Base-by-base conservation (phyloP, 2,113 vertebrate species). In the Charina bottae region DNA sequence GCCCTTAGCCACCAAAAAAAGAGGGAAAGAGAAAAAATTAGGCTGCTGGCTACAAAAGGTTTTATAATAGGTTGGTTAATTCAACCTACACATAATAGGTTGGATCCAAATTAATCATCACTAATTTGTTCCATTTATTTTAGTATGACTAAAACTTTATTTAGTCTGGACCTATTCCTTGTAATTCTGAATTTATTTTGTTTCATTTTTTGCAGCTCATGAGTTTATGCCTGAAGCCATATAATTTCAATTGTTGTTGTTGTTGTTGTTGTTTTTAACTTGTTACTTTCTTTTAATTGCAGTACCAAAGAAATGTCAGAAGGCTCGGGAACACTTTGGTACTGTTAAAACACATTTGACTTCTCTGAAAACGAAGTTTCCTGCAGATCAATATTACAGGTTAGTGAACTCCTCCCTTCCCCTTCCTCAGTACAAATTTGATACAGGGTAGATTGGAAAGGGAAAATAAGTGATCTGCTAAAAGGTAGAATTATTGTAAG, bases 291-390 rank as follows among this genome's bases (percentile, higher is more conserved):
- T 96, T 56, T 94, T 90, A 92, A 94, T 95, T 97, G 88, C 89
- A 99, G 99, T 99, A 98, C 98, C 99, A 93, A 98, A 97, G 95
- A 99, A 99, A 94, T 99, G 99, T 95, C 96, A 97, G 89, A 99
- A 97, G 95, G 99, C 98, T 3, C 98, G 98, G 78, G 99, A 99
- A 91, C 97, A 99, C 97, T 99, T 99, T 93, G 95, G 96, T 91
- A 98, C 98, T 0, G 98, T 99, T 86, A 98, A 97, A 95, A 98
- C 97, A 33, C 99, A 99, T n/a, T 96, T 99, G 60, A 97, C 97
- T 15, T 98, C 98, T n/a, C 97, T 99, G 95, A 99, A 99, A 97
- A 99, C 98, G 3, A 99, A 99, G 94, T 99, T 99, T 90, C 99
- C 99, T 0, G 94, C 97, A 92, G 99, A 99, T 90, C 99, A 99